These are phyloP conservation scores for Spodoptera frugiperda DNA, from an alignment of 1,140 invertebrate species.

Conservation along the genomic window DNA sequence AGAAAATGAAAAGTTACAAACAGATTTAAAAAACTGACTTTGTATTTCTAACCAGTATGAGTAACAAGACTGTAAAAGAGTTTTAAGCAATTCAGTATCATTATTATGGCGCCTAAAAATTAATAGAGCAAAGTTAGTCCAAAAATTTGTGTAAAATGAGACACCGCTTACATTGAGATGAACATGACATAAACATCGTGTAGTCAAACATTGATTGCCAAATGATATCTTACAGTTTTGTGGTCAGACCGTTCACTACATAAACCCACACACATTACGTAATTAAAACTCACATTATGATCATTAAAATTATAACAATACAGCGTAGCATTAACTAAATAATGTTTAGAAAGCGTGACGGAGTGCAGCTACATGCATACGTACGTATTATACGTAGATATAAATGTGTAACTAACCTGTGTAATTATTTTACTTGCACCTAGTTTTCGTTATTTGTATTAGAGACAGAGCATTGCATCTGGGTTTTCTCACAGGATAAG, in stretches of 20 bases:
- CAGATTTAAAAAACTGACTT: too few species aligned
- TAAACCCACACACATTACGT: constrained; percentile 18
- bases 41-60: too few species aligned
- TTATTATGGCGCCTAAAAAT: too few species aligned
- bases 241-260: background rate
- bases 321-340: constrained; percentile 61
- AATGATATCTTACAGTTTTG: background rate
- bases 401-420: background rate
- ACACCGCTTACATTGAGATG: too few species aligned
- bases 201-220: background rate
- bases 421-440: constrained; percentile 14
- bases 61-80: too few species aligned
- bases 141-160: too few species aligned
- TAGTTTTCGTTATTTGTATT: background rate
- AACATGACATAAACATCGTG: too few species aligned
- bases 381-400: background rate
- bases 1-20: too few species aligned
- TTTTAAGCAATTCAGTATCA: too few species aligned
- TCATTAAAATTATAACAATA: constrained; percentile 56
- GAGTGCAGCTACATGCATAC: background rate
- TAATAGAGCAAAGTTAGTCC: too few species aligned
- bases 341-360: constrained; percentile 76
- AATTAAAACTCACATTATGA: constrained; percentile 55
- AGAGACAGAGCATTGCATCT: background rate
- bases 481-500: too few species aligned